Evolutionary conservation across 2,113 vertebrate genomes (phyloP), one percentile per base, ranked within the genome.

Genomic region (Cyanoderma ruficeps): DNA sequence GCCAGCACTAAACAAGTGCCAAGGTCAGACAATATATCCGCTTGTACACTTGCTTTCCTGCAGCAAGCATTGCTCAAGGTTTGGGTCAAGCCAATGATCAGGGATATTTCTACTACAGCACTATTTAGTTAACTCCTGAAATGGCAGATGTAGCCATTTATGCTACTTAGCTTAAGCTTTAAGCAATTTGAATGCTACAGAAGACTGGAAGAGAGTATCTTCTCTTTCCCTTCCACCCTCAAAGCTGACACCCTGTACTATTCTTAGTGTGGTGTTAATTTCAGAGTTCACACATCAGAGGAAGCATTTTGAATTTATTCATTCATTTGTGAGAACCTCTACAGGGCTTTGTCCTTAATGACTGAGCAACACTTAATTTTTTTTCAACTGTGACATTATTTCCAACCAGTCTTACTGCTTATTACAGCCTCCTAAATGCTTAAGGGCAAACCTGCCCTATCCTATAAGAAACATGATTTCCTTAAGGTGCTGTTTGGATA

Each of bases 221-320:
- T 64, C 64, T 30, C 44, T 35, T 89, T 65, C 83, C 94, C 79
- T 89, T 91, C 79, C 93, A 35, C 89, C 74, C 52, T 22, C 2
- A 3, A 59, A 89, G 81, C 37, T 87, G 91, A 97, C 96, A 96
- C 83, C 86, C 96, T 77, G 95, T 85, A 75, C 93, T 97, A 97
- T 97, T 96, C 95, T 96, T 80, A 52, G 94, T 12, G 61, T 39
- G 37, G 87, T 91, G 94, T 95, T 96, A 97, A 96, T 90, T 91
- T 72, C 15, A 13, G 94, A 83, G 90, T 93, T 92, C 94, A 93
- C 93, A 96, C 94, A 93, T 94, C 89, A 83, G 78, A 95, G 93
- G 75, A 94, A 95, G 86, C 83, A 63, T 41, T 94, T 80, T 6
- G 6, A 95, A 93, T 91, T 94, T 61, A 87, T 96, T 90, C 49